Evolutionary conservation across 2,888 invertebrate species (phyloP).

Genomic region (Drosophila gaucha): DNA sequence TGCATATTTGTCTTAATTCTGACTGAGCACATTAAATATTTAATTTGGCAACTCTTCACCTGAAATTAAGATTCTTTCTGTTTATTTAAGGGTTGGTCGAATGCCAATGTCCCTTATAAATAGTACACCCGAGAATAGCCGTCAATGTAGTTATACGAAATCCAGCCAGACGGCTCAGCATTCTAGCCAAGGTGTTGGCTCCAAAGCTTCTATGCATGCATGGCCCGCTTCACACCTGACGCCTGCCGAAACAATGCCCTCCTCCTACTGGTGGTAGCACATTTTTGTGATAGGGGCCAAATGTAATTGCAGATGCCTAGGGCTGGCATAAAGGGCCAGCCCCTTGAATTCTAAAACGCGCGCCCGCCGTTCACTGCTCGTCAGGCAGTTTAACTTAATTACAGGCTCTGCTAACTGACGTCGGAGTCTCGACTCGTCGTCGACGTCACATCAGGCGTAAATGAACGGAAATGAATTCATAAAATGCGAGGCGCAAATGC

Average conservation of each 20-base stretch:
- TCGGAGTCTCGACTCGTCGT: constrained; percentile 17
- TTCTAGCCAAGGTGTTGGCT: neutral
- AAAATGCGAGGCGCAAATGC: constrained; percentile 71
- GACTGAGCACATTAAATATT: neutral
- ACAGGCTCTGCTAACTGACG: constrained; percentile 63
- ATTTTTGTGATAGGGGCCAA: constrained; percentile 21
- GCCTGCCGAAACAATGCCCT: constrained; percentile 15
- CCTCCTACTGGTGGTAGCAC: neutral
- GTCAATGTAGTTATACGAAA: neutral
- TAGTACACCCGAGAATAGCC: too few species aligned
- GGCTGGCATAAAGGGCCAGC: constrained; percentile 9
- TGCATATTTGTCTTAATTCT: neutral
- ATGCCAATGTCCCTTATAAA: too few species aligned
- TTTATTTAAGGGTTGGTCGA: too few species aligned
- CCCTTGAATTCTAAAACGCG: constrained; percentile 25
- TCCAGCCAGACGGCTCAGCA: neutral
- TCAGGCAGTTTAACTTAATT: constrained; percentile 73
- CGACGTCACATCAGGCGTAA: constrained; percentile 73
- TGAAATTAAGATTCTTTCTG: too few species aligned
- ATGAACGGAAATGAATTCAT: constrained; percentile 80
- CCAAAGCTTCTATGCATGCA: neutral
- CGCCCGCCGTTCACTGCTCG: constrained; percentile 7
- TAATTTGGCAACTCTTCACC: neutral
- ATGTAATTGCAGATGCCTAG: constrained; percentile 10
- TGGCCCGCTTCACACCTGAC: neutral